Percentiles rank a stretch among this genome's conserved stretches.
These are phyloP conservation scores for Spilosoma lubricipeda DNA, from an alignment of 2,888 invertebrate species.

Conservation along the genomic window DNA sequence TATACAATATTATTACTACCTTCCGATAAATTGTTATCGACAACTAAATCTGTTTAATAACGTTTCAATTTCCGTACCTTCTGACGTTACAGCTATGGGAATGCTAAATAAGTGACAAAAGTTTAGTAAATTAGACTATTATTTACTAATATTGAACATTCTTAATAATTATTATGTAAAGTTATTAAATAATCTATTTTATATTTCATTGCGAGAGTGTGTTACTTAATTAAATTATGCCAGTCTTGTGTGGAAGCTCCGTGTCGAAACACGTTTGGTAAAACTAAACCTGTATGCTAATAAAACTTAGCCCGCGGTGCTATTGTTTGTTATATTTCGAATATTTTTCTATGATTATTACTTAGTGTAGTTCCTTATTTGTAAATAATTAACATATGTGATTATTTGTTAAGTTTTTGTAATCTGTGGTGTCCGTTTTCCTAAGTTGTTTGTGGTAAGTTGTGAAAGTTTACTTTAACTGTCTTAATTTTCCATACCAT, in stretches of 20 bases:
- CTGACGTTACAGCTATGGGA: not conserved
- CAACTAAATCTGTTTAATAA: not conserved
- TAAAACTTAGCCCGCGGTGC: not conserved
- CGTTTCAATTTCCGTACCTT: not conserved
- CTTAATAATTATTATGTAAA: not conserved
- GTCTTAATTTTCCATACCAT: not conserved
- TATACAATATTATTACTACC: too few relatives aligned
- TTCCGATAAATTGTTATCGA: too few relatives aligned
- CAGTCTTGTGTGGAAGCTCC: constrained; percentile 45
- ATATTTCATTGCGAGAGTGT: constrained; percentile 5
- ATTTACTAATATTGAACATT: not conserved
- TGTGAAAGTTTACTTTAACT: not conserved
- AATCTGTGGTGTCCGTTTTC: constrained; percentile 4
- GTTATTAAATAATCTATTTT: not conserved
- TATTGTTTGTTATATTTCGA: not conserved
- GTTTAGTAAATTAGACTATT: not conserved
- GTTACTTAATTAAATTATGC: constrained; percentile 25
- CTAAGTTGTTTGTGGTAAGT: constrained; percentile 7
- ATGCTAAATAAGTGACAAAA: not conserved
- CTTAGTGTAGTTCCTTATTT: not conserved
- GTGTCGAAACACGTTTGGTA: constrained; percentile 34
- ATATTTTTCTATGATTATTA: not conserved
- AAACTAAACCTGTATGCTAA: constrained; percentile 12
- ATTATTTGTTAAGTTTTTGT: not conserved
- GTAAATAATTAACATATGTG: constrained; percentile 4